Conservation (phyloP, 2,113 vertebrate species). For the Epinephelus lanceolatus region DNA sequence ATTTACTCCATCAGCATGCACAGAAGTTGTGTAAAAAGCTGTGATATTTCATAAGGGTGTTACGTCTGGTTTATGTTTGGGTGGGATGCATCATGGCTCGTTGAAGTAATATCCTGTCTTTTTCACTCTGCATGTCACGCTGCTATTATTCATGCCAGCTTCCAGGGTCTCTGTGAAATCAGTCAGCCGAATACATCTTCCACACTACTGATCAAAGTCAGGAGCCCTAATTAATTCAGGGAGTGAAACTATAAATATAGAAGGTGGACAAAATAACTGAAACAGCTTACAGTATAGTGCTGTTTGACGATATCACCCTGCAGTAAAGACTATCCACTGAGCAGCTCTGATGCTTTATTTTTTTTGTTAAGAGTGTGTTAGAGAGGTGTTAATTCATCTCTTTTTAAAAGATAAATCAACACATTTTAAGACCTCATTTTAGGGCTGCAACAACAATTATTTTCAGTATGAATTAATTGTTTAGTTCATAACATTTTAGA, state of each 20-base stretch:
- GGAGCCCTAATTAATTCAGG: constrained; percentile 41
- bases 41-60: constrained; percentile 54
- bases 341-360: constrained; percentile 2
- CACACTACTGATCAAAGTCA: constrained; percentile 58
- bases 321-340: not conserved
- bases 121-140: constrained; percentile 47
- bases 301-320: not conserved
- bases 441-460: not conserved
- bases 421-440: not conserved
- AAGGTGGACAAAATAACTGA: not conserved
- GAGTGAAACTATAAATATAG: not conserved
- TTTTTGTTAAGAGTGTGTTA: not conserved
- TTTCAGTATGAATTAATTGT: not conserved
- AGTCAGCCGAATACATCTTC: constrained; percentile 46
- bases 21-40: constrained; percentile 33
- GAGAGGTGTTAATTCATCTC: not conserved
- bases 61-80: constrained; percentile 46
- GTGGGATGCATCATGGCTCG: constrained; percentile 22
- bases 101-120: constrained; percentile 46
- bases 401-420: not conserved
- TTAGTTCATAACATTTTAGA: not conserved
- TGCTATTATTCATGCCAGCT: constrained; percentile 55
- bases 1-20: constrained; percentile 48
- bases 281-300: constrained; percentile 1
- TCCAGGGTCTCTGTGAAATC: constrained; percentile 53